Percentiles rank a stretch among this genome's conserved stretches.
Evolutionary conservation across 2,113 vertebrate genomes (phyloP).

Genomic region (Sebastes fasciatus): DNA sequence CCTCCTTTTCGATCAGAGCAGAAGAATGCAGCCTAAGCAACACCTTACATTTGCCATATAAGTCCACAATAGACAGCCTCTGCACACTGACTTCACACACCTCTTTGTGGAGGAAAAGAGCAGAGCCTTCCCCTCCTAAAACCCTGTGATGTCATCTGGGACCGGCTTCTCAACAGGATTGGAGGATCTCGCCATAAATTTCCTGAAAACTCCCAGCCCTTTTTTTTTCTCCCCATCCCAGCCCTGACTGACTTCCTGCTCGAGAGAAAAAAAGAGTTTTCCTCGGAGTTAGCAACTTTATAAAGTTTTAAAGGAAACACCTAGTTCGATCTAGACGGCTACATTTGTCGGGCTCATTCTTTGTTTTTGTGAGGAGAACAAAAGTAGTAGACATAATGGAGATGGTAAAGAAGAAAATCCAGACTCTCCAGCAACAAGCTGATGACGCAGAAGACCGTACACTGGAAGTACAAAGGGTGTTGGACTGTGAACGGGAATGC

Average conservation of each 20-base stretch:
- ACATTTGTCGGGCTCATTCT: neutral
- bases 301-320: constrained; percentile 6
- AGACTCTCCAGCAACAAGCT: constrained; percentile 90
- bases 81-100: constrained; percentile 52
- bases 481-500: constrained; percentile 90
- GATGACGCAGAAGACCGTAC: constrained; percentile 93
- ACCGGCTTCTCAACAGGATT: constrained; percentile 76
- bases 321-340: neutral
- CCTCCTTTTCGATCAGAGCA: constrained; percentile 11
- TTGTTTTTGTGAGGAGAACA: neutral
- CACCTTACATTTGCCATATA: constrained; percentile 76
- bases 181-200: constrained; percentile 80
- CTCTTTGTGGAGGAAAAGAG: constrained; percentile 57
- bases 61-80: constrained; percentile 68
- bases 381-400: constrained; percentile 81
- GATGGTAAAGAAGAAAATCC: constrained; percentile 93
- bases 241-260: constrained; percentile 71
- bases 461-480: constrained; percentile 87
- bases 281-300: constrained; percentile 36
- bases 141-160: constrained; percentile 80
- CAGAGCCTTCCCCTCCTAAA: constrained; percentile 67
- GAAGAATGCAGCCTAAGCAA: constrained; percentile 49
- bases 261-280: constrained; percentile 43
- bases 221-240: constrained; percentile 54
- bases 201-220: constrained; percentile 77